Conservation (phyloP, 2,888 invertebrate genomes). For the Arge pagana region DNA sequence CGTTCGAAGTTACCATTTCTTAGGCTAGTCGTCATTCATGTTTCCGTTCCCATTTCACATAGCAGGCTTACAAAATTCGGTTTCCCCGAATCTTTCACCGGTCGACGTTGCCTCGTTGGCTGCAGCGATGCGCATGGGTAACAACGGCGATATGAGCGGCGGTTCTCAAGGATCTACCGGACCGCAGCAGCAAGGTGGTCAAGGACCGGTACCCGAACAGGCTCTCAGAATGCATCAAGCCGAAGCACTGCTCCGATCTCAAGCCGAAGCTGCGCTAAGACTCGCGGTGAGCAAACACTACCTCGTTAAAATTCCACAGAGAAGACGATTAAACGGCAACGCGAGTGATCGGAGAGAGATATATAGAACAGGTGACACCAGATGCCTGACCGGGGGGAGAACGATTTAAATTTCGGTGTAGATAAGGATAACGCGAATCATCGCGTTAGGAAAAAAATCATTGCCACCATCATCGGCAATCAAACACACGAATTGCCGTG, state of each 20-base stretch:
- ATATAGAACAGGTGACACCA: too few relatives aligned
- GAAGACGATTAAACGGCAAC: too few relatives aligned
- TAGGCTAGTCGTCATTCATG: too few relatives aligned
- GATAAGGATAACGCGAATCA: too few relatives aligned
- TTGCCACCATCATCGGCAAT: too few relatives aligned
- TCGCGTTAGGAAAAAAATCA: too few relatives aligned
- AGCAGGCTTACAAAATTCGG: constrained; percentile 54
- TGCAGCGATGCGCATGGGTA: constrained; percentile 59
- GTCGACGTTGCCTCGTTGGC: constrained; percentile 55
- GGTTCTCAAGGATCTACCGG: constrained; percentile 54
- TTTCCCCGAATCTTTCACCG: constrained; percentile 55
- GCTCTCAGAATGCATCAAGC: constrained; percentile 74
- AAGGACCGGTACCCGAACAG: constrained; percentile 57
- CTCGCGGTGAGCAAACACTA: constrained; percentile 65
- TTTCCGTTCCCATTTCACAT: too few relatives aligned
- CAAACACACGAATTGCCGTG: too few relatives aligned
- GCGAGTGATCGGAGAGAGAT: too few relatives aligned
- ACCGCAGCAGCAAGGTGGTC: constrained; percentile 51
- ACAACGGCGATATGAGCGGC: constrained; percentile 55
- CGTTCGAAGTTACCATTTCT: too few relatives aligned
- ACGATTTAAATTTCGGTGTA: too few relatives aligned
- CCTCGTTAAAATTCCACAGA: constrained; percentile 47
- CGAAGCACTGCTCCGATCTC: constrained; percentile 80
- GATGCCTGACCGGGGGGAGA: too few relatives aligned
- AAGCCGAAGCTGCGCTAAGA: constrained; percentile 83